Evolutionary conservation across 1,140 invertebrate species (phyloP), one percentile per base, ranked within the genome.

Genomic region (Drosophila repletoides): DNA sequence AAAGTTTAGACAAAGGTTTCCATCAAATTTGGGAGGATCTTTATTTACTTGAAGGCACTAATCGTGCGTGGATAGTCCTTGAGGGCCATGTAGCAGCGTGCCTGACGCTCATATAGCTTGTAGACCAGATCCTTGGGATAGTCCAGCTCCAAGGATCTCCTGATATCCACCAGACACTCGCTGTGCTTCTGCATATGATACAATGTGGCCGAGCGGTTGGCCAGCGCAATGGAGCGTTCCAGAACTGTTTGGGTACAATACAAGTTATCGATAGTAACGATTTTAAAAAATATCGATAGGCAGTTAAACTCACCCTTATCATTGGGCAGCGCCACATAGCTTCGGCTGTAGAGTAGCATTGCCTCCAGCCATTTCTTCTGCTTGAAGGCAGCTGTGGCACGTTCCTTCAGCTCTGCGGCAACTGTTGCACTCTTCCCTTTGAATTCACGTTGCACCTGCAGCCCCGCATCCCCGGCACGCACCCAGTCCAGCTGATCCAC

Each of bases 131-230:
- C 93, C 53, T 92, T 91, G 4, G 96, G 96, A 89, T 97, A 97
- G 5, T 93, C 93, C 28, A 93, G 88, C 1, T 92, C 89, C 0
- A 96, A 76, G 5, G 95, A 94, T 24, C 93, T 90, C n/a, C 93
- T 91, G 19, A 96, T 95, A 80, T 98, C 96, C 3, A 91, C 83
- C 7, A 96, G 76, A 0, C 94, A 92, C 17, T 93, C 90, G 70
- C 94, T 91, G 89, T 94, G 71, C 52, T 94, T 92, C 45, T 94
- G 91, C 83, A 97, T 83, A 87, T 97, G 96, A 83, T 95, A 97
- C 2, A 97, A 91, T 0, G 95, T 94, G 0, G 97, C 97, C 6
- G 97, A 98, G 45, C 97, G 93, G 90, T 98, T 98, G 2, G 95
- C 96, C 64, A 95, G 92, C 1, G 95, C 92, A 31, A 97, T 93